Conservation (phyloP, 2,888 invertebrate species). For the Girardia tigrina region DNA sequence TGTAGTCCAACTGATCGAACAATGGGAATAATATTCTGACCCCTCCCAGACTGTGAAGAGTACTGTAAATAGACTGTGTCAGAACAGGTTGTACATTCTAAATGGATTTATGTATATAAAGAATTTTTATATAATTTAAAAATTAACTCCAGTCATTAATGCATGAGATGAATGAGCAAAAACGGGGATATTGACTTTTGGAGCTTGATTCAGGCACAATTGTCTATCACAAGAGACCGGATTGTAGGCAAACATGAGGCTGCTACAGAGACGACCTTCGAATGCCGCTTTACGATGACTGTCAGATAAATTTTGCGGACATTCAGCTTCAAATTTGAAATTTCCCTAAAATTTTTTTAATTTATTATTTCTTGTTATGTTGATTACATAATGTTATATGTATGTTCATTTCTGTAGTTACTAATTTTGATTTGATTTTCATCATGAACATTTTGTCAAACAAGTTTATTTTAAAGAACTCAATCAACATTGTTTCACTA, state of each 20-base stretch:
- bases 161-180: constrained; percentile 99
- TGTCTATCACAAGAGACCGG: constrained; percentile 98
- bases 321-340: constrained; percentile 98
- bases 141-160: constrained; percentile 71
- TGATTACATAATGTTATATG: no score
- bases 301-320: constrained; percentile 87
- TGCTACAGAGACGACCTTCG: constrained; percentile 34
- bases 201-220: constrained; percentile 89
- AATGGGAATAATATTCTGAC: constrained; percentile 77
- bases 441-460: no score
- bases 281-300: constrained; percentile 69
- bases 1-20: constrained; percentile 83
- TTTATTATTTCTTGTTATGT: no score
- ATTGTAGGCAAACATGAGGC: constrained; percentile 96
- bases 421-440: no score
- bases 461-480: no score
- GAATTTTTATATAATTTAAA: neutral
- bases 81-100: constrained; percentile 97
- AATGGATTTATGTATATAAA: constrained; percentile 44
- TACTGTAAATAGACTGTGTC: constrained; percentile 96
- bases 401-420: no score
- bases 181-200: constrained; percentile 87
- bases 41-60: constrained; percentile 93
- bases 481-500: no score
- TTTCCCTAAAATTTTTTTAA: constrained; percentile 66